Percentiles rank a stretch among this genome's conserved stretches.
These are phyloP conservation scores for Helostoma temminkii DNA, from an alignment of 2,797 vertebrate genomes.

Conservation along the genomic window DNA sequence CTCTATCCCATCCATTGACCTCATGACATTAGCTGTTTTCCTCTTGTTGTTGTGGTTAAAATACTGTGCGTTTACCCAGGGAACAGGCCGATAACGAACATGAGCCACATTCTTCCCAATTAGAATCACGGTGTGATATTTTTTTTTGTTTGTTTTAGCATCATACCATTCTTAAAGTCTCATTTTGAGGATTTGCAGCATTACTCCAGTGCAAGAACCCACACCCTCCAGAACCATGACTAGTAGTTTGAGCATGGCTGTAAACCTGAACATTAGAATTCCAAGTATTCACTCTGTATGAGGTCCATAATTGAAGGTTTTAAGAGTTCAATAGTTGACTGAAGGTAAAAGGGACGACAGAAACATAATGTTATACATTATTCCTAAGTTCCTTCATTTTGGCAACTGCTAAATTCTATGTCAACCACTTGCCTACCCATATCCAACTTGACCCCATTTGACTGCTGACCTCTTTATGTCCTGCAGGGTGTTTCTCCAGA, in stretches of 20 bases:
- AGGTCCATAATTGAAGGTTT: no score
- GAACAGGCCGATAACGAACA: constrained; percentile 4
- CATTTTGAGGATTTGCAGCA: no score
- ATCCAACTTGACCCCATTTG: constrained; percentile 14
- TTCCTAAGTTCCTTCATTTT: neutral
- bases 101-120: no score
- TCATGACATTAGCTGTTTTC: neutral
- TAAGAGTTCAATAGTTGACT: neutral
- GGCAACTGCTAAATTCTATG: no score
- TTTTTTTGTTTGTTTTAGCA: no score
- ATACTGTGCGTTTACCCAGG: neutral
- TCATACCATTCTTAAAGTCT: no score
- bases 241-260: no score
- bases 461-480: constrained; percentile 89
- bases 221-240: no score
- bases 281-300: no score
- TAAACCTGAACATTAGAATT: no score
- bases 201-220: no score
- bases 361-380: neutral
- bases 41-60: neutral
- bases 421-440: neutral
- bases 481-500: constrained; percentile 88
- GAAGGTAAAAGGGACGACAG: neutral
- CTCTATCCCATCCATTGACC: neutral
- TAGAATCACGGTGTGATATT: neutral